These are phyloP conservation scores for Amazona ochrocephala DNA, from an alignment of 2,797 vertebrate genomes.

Conservation along the genomic window DNA sequence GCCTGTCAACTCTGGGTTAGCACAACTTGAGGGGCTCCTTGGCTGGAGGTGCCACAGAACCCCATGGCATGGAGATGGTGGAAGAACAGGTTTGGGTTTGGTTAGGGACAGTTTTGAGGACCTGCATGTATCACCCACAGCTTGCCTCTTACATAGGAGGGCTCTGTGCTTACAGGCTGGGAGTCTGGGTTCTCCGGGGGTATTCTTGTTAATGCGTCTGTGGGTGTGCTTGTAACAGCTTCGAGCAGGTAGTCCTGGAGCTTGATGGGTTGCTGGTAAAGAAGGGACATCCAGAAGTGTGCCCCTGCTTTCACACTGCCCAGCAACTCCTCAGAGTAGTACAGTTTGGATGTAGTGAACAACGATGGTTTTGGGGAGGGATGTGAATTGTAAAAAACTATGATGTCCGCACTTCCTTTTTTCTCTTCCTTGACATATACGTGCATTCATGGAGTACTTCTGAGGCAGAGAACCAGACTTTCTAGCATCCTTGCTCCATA, in stretches of 20 bases:
- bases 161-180: too few species aligned
- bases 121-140: not conserved
- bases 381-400: not conserved
- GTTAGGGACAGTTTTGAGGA: not conserved
- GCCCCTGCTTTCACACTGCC: not conserved
- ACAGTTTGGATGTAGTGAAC: not conserved
- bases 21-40: constrained; percentile 69
- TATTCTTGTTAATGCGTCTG: not conserved
- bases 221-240: not conserved
- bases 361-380: not conserved
- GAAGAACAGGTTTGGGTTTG: not conserved
- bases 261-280: not conserved
- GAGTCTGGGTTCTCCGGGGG: not conserved
- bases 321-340: not conserved
- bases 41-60: constrained; percentile 28
- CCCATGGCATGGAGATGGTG: constrained; percentile 11
- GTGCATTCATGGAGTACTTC: not conserved
- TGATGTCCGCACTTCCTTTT: not conserved
- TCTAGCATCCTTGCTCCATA: fast-evolving
- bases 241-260: not conserved
- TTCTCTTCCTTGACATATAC: not conserved
- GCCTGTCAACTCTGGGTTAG: constrained; percentile 80
- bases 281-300: fast-evolving
- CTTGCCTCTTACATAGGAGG: not conserved
- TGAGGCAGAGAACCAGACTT: not conserved